Evolutionary conservation across 1,140 invertebrate genomes (phyloP), one percentile per base, ranked within the genome.

Genomic region (Drosophila guanche): DNA sequence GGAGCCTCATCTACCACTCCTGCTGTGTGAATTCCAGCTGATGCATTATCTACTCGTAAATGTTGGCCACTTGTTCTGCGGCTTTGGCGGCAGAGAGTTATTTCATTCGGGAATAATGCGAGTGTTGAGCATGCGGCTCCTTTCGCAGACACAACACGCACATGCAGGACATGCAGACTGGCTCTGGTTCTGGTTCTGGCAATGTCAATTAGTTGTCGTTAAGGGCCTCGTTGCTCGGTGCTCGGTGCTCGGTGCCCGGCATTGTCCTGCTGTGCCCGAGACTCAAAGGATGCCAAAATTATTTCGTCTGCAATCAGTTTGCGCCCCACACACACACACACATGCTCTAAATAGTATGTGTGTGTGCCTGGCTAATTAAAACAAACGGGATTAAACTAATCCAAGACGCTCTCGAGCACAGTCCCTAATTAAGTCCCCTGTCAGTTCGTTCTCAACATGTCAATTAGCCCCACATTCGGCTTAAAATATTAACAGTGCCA

Each of bases 81-180:
- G 78, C 73, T 83, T 73, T 80, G 58, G 51, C 60, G 22, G 37
- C 40, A 48, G 73, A 79, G 77, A 79, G 77, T 80, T 80, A 74
- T 77, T 81, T 77, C 80, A 86, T 85, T 85, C 86, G 62, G 60
- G 77, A 81, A 85, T 85, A 86, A 85, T 81, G 80, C 79, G 70
- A 81, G 77, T 70, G 76, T 86, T 76, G 80, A 86, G 53, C 80
- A 86, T 80, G 71, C 53, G 53, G 54, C 70, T 23, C 45, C 63
- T 41, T 22, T 25, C 55, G 27, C 60, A 63, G 50, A 14, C 29
- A 37, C 14, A 1, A 43, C 25, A 51, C 10, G 43, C 12, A 46
- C 37, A 54, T 22, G 16, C n/a, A 56, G 47, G n/a, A 42, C 3
- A 43, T 4, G 27, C 12, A 52, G 7, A 63, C 37, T 47, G 20